Conservation (phyloP, 2,113 vertebrate genomes). For the Actenoides lindsayi region DNA sequence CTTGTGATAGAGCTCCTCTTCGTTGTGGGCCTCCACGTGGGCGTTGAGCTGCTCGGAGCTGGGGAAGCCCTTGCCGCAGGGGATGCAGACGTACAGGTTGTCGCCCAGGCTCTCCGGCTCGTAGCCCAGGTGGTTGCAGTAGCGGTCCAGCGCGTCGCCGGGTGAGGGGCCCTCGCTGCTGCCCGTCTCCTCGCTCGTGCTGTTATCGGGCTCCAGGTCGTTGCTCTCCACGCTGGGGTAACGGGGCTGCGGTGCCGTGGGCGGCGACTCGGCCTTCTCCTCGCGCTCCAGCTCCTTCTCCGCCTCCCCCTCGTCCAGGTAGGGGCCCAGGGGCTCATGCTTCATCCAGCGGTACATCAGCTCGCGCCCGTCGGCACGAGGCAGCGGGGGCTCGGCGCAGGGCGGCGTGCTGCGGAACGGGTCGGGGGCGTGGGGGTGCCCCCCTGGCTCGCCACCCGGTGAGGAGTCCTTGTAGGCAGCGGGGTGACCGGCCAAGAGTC, state of each 20-base stretch:
- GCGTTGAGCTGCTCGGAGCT: slow-evolving; percentile 99
- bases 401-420: slow-evolving; percentile 68
- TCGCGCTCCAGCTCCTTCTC: slow-evolving; percentile 70
- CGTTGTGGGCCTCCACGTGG: slow-evolving; percentile 96
- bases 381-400: slow-evolving; percentile 80
- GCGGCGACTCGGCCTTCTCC: slow-evolving; percentile 62
- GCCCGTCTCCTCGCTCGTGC: slow-evolving; percentile 94
- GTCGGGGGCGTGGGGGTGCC: slow-evolving; percentile 73
- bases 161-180: slow-evolving; percentile 94
- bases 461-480: slow-evolving; percentile 80
- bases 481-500: slow-evolving; percentile 72
- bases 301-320: slow-evolving; percentile 86
- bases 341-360: slow-evolving; percentile 95
- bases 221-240: slow-evolving; percentile 77
- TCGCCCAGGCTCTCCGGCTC: slow-evolving; percentile 96
- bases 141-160: slow-evolving; percentile 86
- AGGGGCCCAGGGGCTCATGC: slow-evolving; percentile 86
- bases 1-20: slow-evolving; percentile 89
- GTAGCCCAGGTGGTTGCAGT: slow-evolving; percentile 89
- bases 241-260: slow-evolving; percentile 68
- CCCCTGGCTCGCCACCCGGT: slow-evolving; percentile 64
- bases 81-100: slow-evolving; percentile 98
- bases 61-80: slow-evolving; percentile 97
- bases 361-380: slow-evolving; percentile 78
- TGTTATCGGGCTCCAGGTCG: slow-evolving; percentile 88